Percentiles rank a stretch among this genome's conserved stretches.
These are phyloP conservation scores for Thunnus maccoyii DNA, from an alignment of 2,113 vertebrate species.

Conservation along the genomic window DNA sequence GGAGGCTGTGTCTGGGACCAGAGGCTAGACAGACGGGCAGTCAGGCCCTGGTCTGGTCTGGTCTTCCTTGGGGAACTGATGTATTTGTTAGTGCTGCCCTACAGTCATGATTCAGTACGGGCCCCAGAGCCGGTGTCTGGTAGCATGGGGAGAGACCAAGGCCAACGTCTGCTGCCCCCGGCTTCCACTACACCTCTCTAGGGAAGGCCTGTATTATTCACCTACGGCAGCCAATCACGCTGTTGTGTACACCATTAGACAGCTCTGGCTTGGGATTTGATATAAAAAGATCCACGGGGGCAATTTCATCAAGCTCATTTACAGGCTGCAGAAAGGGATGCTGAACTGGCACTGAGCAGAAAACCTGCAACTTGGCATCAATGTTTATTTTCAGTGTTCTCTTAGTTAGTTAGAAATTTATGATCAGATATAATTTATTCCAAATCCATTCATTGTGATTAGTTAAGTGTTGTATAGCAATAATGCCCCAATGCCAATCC, in stretches of 20 bases:
- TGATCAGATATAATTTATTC: not conserved
- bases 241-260: constrained; percentile 31
- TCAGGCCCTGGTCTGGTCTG: constrained; percentile 27
- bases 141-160: constrained; percentile 56
- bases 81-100: constrained; percentile 73
- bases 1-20: constrained; percentile 51
- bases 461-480: not conserved
- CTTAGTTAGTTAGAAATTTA: constrained; percentile 14
- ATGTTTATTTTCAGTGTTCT: constrained; percentile 21
- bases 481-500: constrained; percentile 2
- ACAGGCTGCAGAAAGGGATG: constrained; percentile 33
- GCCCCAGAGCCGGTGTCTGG: constrained; percentile 48
- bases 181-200: constrained; percentile 61
- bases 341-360: constrained; percentile 16
- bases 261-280: constrained; percentile 55
- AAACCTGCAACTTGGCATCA: constrained; percentile 26
- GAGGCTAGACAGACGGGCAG: constrained; percentile 48
- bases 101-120: constrained; percentile 63
- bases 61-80: constrained; percentile 63
- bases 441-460: constrained; percentile 1
- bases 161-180: constrained; percentile 53
- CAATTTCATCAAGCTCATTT: constrained; percentile 64
- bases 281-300: constrained; percentile 56
- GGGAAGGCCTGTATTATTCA: constrained; percentile 54
- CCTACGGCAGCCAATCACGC: constrained; percentile 70